These are phyloP conservation scores for Oreochromis grahami DNA, from an alignment of 2,797 vertebrate species.

Conservation along the genomic window DNA sequence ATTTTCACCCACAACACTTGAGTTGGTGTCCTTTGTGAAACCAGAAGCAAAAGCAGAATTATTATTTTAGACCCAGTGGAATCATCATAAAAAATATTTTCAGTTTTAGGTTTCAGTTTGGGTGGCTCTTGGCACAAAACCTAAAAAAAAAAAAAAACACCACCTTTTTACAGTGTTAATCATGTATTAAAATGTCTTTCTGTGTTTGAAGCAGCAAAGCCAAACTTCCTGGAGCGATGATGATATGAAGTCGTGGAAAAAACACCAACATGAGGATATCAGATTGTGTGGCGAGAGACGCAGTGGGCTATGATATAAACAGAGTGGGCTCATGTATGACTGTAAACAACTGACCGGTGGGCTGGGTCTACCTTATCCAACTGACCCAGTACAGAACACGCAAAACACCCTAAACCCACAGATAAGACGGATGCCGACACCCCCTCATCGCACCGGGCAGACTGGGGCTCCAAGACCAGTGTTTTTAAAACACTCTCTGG, in stretches of 20 bases:
- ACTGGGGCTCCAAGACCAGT: not conserved
- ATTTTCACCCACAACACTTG: not conserved
- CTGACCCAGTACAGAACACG: conserved; percentile 29
- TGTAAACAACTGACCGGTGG: conserved; percentile 30
- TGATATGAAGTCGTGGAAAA: not conserved
- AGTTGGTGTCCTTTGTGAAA: not conserved
- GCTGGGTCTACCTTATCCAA: conserved; percentile 55
- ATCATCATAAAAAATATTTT: not conserved
- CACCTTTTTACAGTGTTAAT: not conserved
- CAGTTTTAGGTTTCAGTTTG: not conserved
- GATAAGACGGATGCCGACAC: conserved; percentile 42
- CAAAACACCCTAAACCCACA: conserved; percentile 17
- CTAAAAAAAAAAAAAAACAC: not conserved
- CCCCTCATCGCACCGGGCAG: not conserved
- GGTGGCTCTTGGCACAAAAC: not conserved
- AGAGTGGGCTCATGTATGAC: not conserved
- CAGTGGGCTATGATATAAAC: not conserved
- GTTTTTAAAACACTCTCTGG: not conserved
- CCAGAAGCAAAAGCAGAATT: not conserved
- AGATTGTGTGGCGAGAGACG: not conserved
- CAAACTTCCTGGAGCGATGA: not conserved
- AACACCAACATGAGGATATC: not conserved
- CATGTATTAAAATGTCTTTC: not conserved
- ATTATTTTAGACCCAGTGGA: not conserved
- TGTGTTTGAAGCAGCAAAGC: not conserved